Evolutionary conservation across 2,888 invertebrate species (phyloP).

Genomic region (Oscheius myriophilus): DNA sequence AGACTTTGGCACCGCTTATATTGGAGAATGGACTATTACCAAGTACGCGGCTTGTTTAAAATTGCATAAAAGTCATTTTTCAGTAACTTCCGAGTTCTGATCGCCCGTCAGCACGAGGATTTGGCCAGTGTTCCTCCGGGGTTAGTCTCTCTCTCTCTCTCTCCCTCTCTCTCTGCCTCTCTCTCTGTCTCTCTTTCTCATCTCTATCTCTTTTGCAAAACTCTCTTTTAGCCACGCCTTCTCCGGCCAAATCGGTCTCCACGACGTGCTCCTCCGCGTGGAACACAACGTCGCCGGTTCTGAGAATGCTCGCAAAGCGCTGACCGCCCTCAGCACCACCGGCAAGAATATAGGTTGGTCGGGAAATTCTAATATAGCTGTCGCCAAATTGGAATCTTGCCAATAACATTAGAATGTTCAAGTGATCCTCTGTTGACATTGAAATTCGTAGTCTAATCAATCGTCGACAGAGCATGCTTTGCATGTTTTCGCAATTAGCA

Average conservation of each 20-base stretch:
- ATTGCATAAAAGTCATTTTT: neutral
- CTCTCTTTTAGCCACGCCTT: slow-evolving; percentile 80
- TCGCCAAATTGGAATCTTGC: no score
- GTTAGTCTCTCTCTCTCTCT: slow-evolving; percentile 18
- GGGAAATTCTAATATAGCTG: neutral
- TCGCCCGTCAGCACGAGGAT: slow-evolving; percentile 46
- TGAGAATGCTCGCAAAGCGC: slow-evolving; percentile 60
- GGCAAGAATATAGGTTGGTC: slow-evolving; percentile 57
- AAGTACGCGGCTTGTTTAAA: slow-evolving; percentile 64
- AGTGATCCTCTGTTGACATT: no score
- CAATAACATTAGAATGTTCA: no score
- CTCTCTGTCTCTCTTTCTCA: neutral
- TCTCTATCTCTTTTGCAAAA: no score
- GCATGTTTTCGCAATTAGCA: no score
- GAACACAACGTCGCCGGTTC: slow-evolving; percentile 59
- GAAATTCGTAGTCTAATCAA: no score
- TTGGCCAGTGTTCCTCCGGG: slow-evolving; percentile 44
- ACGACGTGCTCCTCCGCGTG: slow-evolving; percentile 82
- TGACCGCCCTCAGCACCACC: slow-evolving; percentile 56
- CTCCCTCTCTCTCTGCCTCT: neutral
- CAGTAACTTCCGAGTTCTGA: slow-evolving; percentile 85
- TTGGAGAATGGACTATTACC: slow-evolving; percentile 86
- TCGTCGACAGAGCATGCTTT: no score
- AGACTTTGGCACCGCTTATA: slow-evolving; percentile 85
- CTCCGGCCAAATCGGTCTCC: slow-evolving; percentile 90